Evolutionary conservation across 2,888 invertebrate genomes (phyloP), one percentile per base, ranked within the genome.

Genomic region (Opisthograptis luteolata): DNA sequence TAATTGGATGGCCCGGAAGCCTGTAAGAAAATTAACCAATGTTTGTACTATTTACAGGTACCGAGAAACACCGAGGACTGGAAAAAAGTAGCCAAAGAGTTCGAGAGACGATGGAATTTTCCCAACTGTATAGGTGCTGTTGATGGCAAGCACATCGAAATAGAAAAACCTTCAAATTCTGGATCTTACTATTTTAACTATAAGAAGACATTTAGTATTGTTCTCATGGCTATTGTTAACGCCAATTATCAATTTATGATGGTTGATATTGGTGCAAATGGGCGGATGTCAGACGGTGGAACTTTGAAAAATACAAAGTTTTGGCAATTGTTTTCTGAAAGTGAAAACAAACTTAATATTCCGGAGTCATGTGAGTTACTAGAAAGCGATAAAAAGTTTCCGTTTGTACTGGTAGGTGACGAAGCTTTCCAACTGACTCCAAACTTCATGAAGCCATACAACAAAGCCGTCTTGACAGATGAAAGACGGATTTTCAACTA

Each of bases 111-210:
- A n/a, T n/a, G n/a, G n/a, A 6, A 35, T 25, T 42, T 42, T 42
- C 41, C 41, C 14, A n/a, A 42, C 22, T 42, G 32, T 9, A 25
- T 55, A 49, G 62, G 55, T 13, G 65, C 67, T 19, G 44, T 64
- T 34, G 67, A 62, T 46, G 62, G 64, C 40, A 66, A 67, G 53
- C 66, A 63, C 44, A 63, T 56, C 32, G 45, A 58, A 48, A 55
- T 61, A 42, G 45, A n/a, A n/a, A n/a, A n/a, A n/a, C n/a, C n/a
- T n/a, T n/a, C n/a, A n/a, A n/a, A n/a, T n/a, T n/a, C 48, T 48
- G 42, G 42, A n/a, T 42, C 42, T 14, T 17, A 10, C 15, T 42
- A 42, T 43, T 46, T 55, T 48, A 60, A 60, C 28, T 51, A 47
- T 14, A 52, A 49, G 42, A 39, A 46, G 5, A 55, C 42, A 52